phyloP scores from a whole-genome alignment of 2,888 invertebrate genomes.

The Brachypalpus laphriformis region DNA sequence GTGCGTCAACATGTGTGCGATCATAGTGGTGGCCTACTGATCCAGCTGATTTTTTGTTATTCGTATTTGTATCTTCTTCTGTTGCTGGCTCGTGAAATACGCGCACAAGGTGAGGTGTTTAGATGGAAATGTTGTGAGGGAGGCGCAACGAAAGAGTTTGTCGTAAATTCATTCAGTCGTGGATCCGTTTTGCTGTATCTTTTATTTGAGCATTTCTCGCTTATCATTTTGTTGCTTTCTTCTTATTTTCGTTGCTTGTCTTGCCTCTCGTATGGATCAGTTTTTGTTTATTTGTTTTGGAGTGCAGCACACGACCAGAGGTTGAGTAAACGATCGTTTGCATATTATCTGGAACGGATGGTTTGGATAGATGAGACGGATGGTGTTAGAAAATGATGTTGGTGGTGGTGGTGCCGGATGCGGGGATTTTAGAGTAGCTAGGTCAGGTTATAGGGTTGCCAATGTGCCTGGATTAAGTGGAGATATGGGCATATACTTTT shows the following conservation, averaged over 20 bases:
- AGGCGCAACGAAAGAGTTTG: constrained; percentile 15
- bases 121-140: constrained; percentile 3
- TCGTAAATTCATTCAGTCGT: constrained; percentile 59
- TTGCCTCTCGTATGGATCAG: constrained; percentile 18
- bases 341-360: constrained; percentile 52
- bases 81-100: neutral
- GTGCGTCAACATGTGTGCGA: constrained; percentile 46
- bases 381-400: constrained; percentile 18
- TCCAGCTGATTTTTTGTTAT: constrained; percentile 66
- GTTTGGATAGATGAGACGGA: constrained; percentile 45
- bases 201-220: neutral
- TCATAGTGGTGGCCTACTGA: constrained; percentile 70
- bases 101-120: neutral
- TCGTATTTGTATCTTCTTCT: constrained; percentile 28
- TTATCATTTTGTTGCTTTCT: constrained; percentile 1
- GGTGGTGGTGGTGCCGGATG: neutral
- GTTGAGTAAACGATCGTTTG: constrained; percentile 49
- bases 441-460: constrained; percentile 58
- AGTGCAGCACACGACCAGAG: constrained; percentile 55
- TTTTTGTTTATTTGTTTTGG: constrained; percentile 59
- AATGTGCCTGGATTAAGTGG: neutral
- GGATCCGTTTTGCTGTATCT: constrained; percentile 32
- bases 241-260: constrained; percentile 25
- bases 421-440: constrained; percentile 34
- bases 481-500: too few species aligned